Evolutionary conservation across 1,140 invertebrate genomes (phyloP), one percentile per base, ranked within the genome.

Genomic region (Drosophila melanica): DNA sequence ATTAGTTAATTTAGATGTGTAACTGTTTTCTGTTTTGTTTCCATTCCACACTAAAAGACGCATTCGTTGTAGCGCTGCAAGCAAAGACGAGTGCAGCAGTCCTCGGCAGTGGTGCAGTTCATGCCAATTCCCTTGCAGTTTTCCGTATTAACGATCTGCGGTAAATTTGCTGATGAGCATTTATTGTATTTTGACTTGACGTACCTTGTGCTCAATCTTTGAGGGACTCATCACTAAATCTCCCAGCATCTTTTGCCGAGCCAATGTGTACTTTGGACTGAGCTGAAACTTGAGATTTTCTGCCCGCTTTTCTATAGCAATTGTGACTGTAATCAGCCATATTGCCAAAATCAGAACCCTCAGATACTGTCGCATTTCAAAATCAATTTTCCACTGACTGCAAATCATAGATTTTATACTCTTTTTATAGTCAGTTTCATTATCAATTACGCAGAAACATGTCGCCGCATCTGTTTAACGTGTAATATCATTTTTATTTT

Each of bases 221-320:
- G 51, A 39, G 4, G 51, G 35, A 41, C 35, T 41, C 51, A 54
- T 54, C 2, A 54, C 51, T 10, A 54, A 54, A n/a, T 54, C 51
- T 8, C 35, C 35, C 14, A 54, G 14, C 7, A 35, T 10, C 12
- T 35, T 18, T 37, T 54, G 51, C 5, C 51, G 11, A 10, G 9
- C 14, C 33, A 10, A n/a, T n/a, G n/a, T 1, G 12, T n/a, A n/a
- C 0, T 23, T 20, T 23, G 33, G 11, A 0, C 4, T 20, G 9
- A 23, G 4, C 7, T 3, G 8, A 37, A 33, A 18, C 11, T 54
- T 30, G 2, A 39, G 14, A 14, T 16, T 39, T 11, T 16, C 6
- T 18, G 51, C 12, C 14, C 10, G 37, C 7, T 20, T 54, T 4
- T 9, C 14, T 30, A 14, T 30, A 14, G 30, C 14, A 12, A 35